phyloP scores from a whole-genome alignment of 2,797 vertebrate genomes.

The Tokudaia muenninki region DNA sequence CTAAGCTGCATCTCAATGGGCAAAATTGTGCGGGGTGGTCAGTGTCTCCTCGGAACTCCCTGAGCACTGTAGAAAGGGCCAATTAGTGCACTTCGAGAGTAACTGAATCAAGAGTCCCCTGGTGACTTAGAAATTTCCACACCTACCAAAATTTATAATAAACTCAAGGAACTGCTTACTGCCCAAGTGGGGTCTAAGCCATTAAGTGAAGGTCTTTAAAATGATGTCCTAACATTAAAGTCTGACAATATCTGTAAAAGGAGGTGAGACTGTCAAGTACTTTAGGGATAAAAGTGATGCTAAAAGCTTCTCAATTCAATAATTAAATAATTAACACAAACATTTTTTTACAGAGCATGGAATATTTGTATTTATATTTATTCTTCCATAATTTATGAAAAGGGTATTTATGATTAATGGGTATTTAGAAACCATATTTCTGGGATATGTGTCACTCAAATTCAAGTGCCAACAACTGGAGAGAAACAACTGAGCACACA shows the following conservation, averaged over 20 bases:
- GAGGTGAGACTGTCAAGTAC: background rate
- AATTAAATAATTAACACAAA: conserved; percentile 42
- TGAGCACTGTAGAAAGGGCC: conserved; percentile 22
- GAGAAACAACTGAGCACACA: conserved; percentile 60
- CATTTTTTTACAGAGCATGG: conserved; percentile 2
- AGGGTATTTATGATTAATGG: conserved; percentile 37
- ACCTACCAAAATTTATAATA: conserved; percentile 69
- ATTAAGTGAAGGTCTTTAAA: conserved; percentile 63
- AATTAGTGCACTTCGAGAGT: conserved; percentile 53
- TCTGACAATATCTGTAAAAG: background rate
- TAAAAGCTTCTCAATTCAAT: background rate
- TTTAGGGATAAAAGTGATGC: background rate
- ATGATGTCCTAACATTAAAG: conserved; percentile 40
- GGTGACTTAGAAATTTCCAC: conserved; percentile 64
- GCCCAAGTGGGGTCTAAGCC: conserved; percentile 5
- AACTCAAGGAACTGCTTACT: conserved; percentile 69
- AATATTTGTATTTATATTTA: conserved; percentile 29
- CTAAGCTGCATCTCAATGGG: background rate
- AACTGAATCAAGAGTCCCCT: conserved; percentile 67
- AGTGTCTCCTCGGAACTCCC: conserved; percentile 36
- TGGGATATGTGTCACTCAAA: conserved; percentile 73
- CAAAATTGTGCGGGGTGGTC: conserved; percentile 37
- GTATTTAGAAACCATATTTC: conserved; percentile 53
- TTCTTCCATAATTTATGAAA: conserved; percentile 35
- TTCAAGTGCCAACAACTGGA: conserved; percentile 65